A percentile compares a stretch with the other conserved stretches of the same genome.
Conservation (phyloP, 2,888 invertebrate species). For the Apomyelois bistriatella region DNA sequence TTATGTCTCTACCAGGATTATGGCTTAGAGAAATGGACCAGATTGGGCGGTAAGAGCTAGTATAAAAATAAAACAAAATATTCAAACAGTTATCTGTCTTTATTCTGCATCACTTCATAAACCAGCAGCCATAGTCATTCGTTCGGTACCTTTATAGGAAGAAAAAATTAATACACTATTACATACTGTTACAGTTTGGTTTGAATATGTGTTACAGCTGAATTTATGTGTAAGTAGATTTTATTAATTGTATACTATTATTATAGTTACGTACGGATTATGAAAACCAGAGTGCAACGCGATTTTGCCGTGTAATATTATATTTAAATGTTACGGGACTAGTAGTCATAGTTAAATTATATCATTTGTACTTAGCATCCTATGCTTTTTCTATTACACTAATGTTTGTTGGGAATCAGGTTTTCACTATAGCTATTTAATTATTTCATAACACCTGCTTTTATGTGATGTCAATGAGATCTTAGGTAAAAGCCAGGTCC, state of each 20-base stretch:
- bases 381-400: conserved; percentile 74
- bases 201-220: conserved; percentile 78
- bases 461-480: background rate
- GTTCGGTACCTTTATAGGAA: conserved; percentile 78
- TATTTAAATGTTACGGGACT: conserved; percentile 65
- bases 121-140: conserved; percentile 78
- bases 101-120: conserved; percentile 73
- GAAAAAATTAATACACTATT: conserved; percentile 77
- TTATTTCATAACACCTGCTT: background rate
- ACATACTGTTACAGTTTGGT: conserved; percentile 77
- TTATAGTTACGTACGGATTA: conserved; percentile 72
- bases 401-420: conserved; percentile 71
- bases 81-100: conserved; percentile 80
- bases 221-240: conserved; percentile 70
- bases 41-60: too few species aligned
- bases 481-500: background rate
- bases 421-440: conserved; percentile 38
- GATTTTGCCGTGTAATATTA: conserved; percentile 59
- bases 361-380: conserved; percentile 77
- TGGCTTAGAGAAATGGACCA: too few species aligned
- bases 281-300: conserved; percentile 78
- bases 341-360: conserved; percentile 73
- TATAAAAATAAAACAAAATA: conserved; percentile 58
- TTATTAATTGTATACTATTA: conserved; percentile 72
- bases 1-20: too few species aligned